Base-by-base conservation (phyloP, 2,113 vertebrate genomes). In the Cyanoramphus novaezelandiae region DNA sequence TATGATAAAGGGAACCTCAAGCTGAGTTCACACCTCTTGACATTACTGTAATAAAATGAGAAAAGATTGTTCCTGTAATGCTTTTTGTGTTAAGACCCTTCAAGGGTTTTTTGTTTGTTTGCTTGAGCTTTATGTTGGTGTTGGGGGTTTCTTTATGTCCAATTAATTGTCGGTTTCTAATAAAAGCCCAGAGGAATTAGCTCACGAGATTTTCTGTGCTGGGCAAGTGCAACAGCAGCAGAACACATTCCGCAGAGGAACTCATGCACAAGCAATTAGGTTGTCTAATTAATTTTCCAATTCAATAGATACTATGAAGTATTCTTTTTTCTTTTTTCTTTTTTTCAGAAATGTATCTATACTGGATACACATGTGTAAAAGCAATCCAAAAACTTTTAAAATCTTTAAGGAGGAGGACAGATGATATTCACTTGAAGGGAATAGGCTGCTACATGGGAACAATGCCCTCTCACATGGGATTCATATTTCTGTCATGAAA, bases 251-350 rank as follows among this genome's bases (percentile, higher is more conserved):
- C 97, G 96, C 41, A 46, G 69, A 95, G 64, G 87, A 97, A 88
- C 70, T 98, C 98, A 97, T 95, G 97, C 97, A 95, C 97, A 97
- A 85, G 96, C 97, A 97, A 97, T 97, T 96, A 96, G 84, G 95
- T 82, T n/a, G 76, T 62, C 96, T 97, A 97, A 97, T 97, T 97
- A 97, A 97, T 97, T 97, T 98, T 97, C 97, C 95, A 97, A 91
- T 95, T 96, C 97, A 97, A 95, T 96, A 97, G 95, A 93, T 94
- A 77, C 92, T 76, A 92, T 93, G 96, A 96, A 97, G 59, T 93
- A 9, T 53, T 65, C 85, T 90, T 75, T 50, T 55, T 53, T 71
- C 72, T 29, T 92, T 28, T 13, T 87, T 7, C 19, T n/a, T 57
- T n/a, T 9, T 29, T 29, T 29, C 24, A 81, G 70, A 90, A 94